A percentile compares a stretch with the other conserved stretches of the same genome.
phyloP scores from a whole-genome alignment of 2,888 invertebrate genomes.

The Lasioglossum malachurum region DNA sequence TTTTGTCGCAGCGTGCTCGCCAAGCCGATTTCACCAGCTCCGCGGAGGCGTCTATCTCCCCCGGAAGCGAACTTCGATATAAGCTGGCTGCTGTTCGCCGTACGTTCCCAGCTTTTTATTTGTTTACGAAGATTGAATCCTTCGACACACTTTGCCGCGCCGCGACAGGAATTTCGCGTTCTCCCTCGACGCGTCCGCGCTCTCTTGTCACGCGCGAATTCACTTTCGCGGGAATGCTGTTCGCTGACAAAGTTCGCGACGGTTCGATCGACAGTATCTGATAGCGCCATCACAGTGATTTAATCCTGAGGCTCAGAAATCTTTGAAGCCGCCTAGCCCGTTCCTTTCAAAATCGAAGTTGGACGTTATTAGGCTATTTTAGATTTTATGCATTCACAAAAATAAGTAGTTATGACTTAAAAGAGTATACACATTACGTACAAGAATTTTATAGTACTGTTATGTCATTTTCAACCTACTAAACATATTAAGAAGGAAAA shows the following conservation, averaged over 20 bases:
- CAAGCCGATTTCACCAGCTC: conserved; percentile 12
- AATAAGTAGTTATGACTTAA: no score
- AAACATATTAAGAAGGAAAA: no score
- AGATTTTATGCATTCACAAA: no score
- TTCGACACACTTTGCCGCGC: not conserved
- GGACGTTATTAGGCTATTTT: not conserved
- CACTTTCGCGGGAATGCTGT: not conserved
- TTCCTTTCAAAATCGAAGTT: not conserved
- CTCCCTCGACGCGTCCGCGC: not conserved
- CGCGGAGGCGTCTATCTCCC: conserved; percentile 15
- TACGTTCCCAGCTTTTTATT: conserved; percentile 21
- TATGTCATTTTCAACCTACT: no score
- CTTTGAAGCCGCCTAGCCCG: not conserved
- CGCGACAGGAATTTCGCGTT: not conserved
- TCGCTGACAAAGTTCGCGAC: not conserved
- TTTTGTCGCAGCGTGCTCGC: not conserved
- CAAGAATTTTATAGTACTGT: no score
- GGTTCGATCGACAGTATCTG: not conserved
- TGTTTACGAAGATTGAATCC: conserved; percentile 7
- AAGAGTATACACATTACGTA: no score
- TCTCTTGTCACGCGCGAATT: conserved; percentile 9
- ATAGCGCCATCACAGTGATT: not conserved
- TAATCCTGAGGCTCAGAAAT: not conserved
- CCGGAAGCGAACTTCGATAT: conserved; percentile 23
- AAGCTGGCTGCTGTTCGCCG: not conserved